These are phyloP conservation scores for Caenorhabditis panamensis DNA, from an alignment of 2,888 invertebrate species.

Conservation along the genomic window DNA sequence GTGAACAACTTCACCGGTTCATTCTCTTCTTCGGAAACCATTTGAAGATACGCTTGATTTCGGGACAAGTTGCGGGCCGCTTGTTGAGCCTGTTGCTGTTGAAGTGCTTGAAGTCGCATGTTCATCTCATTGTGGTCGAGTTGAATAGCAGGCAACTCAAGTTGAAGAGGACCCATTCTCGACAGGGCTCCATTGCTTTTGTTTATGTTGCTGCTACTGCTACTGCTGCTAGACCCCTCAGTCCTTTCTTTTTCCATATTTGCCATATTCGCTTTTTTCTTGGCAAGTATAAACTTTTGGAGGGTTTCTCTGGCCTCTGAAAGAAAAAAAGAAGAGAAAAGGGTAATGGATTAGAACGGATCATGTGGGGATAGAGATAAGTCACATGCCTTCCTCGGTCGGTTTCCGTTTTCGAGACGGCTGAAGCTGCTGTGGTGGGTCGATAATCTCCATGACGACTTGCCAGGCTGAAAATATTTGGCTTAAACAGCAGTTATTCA, in stretches of 20 bases:
- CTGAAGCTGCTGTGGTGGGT: not conserved
- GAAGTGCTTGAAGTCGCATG: not conserved
- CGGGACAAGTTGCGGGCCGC: not conserved
- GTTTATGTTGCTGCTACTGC: constrained; percentile 1
- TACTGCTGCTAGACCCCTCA: not conserved
- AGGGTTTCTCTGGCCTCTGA: constrained; percentile 18
- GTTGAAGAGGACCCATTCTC: constrained; percentile 26
- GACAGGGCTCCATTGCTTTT: constrained; percentile 6
- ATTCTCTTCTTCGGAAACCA: constrained; percentile 21
- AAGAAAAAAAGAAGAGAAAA: not conserved
- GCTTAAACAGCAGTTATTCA: too few relatives aligned
- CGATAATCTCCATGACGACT: constrained; percentile 20
- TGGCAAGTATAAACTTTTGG: constrained; percentile 19
- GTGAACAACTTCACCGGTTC: constrained; percentile 32
- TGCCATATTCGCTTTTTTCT: constrained; percentile 10
- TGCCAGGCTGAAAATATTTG: not conserved
- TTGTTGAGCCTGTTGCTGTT: not conserved
- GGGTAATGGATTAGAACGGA: not conserved
- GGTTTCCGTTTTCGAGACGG: constrained; percentile 22
- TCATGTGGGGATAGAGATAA: not conserved
- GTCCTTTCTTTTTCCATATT: not conserved
- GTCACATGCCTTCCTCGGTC: constrained; percentile 29
- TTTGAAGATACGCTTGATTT: constrained; percentile 15
- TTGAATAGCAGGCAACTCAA: constrained; percentile 27
- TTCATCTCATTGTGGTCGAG: constrained; percentile 24